A percentile compares a stretch with the other conserved stretches of the same genome.
phyloP scores from a whole-genome alignment of 2,888 invertebrate species.

The Zygaena filipendulae region DNA sequence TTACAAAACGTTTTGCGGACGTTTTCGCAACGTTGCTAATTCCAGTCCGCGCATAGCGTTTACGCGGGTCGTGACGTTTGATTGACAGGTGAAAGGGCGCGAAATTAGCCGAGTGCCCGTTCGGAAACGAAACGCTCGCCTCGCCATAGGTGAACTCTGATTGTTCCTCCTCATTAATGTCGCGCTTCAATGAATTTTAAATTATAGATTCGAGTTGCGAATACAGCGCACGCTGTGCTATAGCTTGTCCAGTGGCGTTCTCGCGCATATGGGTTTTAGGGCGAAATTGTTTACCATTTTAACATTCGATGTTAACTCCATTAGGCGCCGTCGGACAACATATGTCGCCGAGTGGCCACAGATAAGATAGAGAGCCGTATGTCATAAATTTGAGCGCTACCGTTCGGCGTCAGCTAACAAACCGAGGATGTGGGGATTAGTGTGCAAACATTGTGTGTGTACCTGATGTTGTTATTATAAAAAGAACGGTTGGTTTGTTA shows the following conservation, averaged over 20 bases:
- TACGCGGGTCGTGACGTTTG: conserved; percentile 38
- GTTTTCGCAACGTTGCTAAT: conserved; percentile 36
- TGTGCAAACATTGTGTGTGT: conserved; percentile 39
- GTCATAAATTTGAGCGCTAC: conserved; percentile 59
- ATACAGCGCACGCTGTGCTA: conserved; percentile 44
- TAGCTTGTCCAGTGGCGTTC: conserved; percentile 17
- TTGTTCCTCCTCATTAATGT: conserved; percentile 27
- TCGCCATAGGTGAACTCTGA: conserved; percentile 22
- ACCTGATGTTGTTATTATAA: conserved; percentile 51
- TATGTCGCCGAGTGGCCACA: conserved; percentile 58
- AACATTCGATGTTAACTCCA: conserved; percentile 33
- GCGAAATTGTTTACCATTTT: conserved; percentile 39
- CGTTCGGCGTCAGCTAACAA: conserved; percentile 56
- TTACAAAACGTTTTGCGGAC: conserved; percentile 27
- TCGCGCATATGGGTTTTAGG: conserved; percentile 44
- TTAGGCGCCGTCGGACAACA: conserved; percentile 50
- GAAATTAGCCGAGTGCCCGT: conserved; percentile 44
- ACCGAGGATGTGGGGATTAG: conserved; percentile 51
- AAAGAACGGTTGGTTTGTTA: conserved; percentile 37
- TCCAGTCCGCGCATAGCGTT: conserved; percentile 29
- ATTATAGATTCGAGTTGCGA: conserved; percentile 20
- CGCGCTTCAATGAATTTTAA: no score
- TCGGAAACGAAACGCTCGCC: conserved; percentile 23
- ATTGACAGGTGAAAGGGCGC: conserved; percentile 65
- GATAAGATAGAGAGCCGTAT: conserved; percentile 68